Base-by-base conservation (phyloP, 2,888 invertebrate genomes). In the Eupithecia vulgata region DNA sequence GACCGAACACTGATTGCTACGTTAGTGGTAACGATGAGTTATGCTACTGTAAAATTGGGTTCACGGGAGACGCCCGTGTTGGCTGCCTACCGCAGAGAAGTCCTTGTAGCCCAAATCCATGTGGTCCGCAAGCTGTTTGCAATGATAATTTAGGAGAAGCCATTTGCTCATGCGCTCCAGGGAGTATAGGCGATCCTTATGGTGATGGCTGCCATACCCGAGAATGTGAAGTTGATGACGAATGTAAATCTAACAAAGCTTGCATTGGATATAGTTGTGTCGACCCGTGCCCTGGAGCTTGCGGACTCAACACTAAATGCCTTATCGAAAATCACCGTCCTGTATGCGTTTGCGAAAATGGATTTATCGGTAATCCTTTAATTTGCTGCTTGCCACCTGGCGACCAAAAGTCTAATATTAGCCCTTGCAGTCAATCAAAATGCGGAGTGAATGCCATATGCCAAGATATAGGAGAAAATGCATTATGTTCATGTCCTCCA, bases 381-480 rank as follows among this genome's bases (percentile, higher is more conserved):
- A 94, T 96, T 68, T 95, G 96, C 81, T 98, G 98, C 86, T 96
- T 95, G 81, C 94, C 95, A 64, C 90, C 95, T 67, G 95, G 94
- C 77, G 95, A 95, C 71, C 92, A 95, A 67, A 94, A 93, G 82
- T 88, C 89, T 5, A 30, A 30, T 30, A 92, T 93, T 79, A 96
- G 95, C 83, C 97, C 97, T 8, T 98, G 98, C 84, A 92, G 94
- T 79, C 97, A 96, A 74, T 96, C 95, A 78, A 96, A 97, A 67
- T 98, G 98, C 85, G 98, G 98, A 45, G 84, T 95, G 13, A 98
- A 98, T 87, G 97, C 97, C 0, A 94, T 97, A 75, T 98, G 98
- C 84, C 96, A 96, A 86, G 95, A 97, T 76, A 89, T 96, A 68
- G 95, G 95, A 66, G 95, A 96, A 73, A 93, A 96, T 80, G 97